phyloP scores from a whole-genome alignment of 2,888 invertebrate genomes.

The Ceramica pisi region DNA sequence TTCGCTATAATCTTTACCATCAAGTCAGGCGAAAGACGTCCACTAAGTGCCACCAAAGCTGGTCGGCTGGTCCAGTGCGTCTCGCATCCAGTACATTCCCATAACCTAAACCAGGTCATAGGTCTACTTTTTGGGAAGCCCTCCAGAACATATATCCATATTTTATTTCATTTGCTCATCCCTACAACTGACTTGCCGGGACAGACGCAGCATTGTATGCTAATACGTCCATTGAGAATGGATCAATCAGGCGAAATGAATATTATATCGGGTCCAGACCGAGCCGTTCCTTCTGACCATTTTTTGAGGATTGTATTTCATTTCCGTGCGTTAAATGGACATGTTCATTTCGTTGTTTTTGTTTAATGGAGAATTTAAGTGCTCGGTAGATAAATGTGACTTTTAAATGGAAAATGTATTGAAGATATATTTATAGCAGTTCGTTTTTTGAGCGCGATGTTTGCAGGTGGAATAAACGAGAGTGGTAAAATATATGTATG shows the following conservation, averaged over 20 bases:
- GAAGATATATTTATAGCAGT: background rate
- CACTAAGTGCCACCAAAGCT: too few relatives aligned
- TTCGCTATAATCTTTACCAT: too few relatives aligned
- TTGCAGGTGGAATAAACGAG: background rate
- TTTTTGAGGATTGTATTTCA: conserved; percentile 49
- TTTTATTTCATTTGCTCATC: background rate
- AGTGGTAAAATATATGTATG: too few relatives aligned
- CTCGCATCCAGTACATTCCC: too few relatives aligned
- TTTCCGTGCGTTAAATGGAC: conserved; percentile 37
- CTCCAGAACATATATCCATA: background rate
- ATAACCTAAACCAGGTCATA: background rate
- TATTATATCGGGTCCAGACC: conserved; percentile 50
- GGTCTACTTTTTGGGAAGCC: background rate
- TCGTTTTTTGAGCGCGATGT: background rate
- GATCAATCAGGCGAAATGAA: conserved; percentile 67
- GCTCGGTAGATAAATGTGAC: background rate
- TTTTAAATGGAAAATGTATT: too few relatives aligned
- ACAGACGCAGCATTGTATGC: conserved; percentile 67
- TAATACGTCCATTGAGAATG: conserved; percentile 67
- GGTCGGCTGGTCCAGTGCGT: too few relatives aligned
- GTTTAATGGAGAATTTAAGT: conserved; percentile 14
- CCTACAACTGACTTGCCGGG: conserved; percentile 36
- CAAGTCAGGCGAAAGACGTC: too few relatives aligned
- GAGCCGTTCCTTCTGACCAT: conserved; percentile 11
- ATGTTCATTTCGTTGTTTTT: conserved; percentile 14